phyloP scores from a whole-genome alignment of 2,888 invertebrate genomes.

The Maniola hyperantus region DNA sequence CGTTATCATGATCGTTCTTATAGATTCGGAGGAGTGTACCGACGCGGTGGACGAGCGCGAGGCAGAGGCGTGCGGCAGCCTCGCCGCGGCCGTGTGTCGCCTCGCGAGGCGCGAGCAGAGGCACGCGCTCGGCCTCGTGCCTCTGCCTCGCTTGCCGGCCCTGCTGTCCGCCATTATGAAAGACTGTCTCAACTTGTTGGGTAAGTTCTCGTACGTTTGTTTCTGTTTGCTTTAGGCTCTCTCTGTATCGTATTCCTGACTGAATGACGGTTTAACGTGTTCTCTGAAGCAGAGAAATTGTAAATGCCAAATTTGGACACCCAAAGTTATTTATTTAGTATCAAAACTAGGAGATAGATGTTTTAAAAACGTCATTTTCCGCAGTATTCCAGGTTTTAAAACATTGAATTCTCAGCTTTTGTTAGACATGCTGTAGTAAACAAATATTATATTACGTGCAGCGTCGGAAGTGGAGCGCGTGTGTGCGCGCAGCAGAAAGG shows the following conservation, averaged over 20 bases:
- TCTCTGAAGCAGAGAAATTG: too few species aligned
- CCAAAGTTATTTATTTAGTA: too few species aligned
- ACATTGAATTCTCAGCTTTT: too few species aligned
- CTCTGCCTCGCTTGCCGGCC: constrained; percentile 89
- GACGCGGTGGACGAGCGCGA: constrained; percentile 69
- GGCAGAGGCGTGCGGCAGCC: constrained; percentile 81
- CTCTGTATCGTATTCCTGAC: too few species aligned
- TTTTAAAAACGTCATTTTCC: too few species aligned
- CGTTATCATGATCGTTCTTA: too few species aligned
- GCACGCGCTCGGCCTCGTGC: constrained; percentile 92
- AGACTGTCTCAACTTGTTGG: constrained; percentile 91
- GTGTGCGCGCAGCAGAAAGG: constrained; percentile 52
- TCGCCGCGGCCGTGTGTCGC: constrained; percentile 91
- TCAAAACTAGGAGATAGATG: too few species aligned
- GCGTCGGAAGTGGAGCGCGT: constrained; percentile 52
- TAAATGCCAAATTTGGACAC: too few species aligned
- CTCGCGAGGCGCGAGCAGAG: constrained; percentile 94
- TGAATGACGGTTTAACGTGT: too few species aligned
- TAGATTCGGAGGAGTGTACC: constrained; percentile 62
- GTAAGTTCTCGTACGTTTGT: constrained; percentile 56
- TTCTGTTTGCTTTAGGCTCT: too few species aligned
- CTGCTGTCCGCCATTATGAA: constrained; percentile 92
- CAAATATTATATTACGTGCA: constrained; percentile 1
- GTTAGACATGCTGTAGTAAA: too few species aligned
- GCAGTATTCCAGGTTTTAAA: too few species aligned